Conservation (phyloP, 1,140 invertebrate genomes). For the Stegodyphus dumicola region DNA sequence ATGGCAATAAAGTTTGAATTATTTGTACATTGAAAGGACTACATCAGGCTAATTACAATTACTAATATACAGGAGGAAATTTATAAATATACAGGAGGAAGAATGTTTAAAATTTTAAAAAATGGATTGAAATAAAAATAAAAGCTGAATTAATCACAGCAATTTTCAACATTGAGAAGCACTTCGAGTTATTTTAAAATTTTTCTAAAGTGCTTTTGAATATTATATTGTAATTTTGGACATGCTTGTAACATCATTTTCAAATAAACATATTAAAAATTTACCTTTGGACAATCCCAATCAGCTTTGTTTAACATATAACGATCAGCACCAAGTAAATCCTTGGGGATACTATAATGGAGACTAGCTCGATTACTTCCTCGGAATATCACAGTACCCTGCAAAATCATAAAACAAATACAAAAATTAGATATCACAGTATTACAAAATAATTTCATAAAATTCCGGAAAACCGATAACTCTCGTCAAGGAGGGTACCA, state of each 20-base stretch:
- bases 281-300: constrained; percentile 73
- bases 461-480: constrained; percentile 40
- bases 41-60: too few relatives aligned
- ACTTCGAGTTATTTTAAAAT: too few relatives aligned
- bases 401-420: constrained; percentile 48
- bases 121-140: too few relatives aligned
- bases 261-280: neutral
- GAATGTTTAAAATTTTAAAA: neutral
- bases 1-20: neutral
- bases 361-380: constrained; percentile 69
- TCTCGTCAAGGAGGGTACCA: constrained; percentile 20
- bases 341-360: constrained; percentile 69
- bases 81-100: too few relatives aligned
- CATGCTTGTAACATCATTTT: too few relatives aligned
- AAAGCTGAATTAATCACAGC: too few relatives aligned
- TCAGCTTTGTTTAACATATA: constrained; percentile 66
- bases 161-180: too few relatives aligned
- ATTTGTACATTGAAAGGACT: neutral
- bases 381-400: constrained; percentile 70
- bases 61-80: too few relatives aligned
- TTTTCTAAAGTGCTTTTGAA: too few relatives aligned
- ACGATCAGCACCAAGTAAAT: constrained; percentile 60
- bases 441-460: constrained; percentile 9
- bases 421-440: neutral
- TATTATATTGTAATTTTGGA: too few relatives aligned